phyloP scores from a whole-genome alignment of 2,888 invertebrate genomes.

The Carpatolechia fugitivella region DNA sequence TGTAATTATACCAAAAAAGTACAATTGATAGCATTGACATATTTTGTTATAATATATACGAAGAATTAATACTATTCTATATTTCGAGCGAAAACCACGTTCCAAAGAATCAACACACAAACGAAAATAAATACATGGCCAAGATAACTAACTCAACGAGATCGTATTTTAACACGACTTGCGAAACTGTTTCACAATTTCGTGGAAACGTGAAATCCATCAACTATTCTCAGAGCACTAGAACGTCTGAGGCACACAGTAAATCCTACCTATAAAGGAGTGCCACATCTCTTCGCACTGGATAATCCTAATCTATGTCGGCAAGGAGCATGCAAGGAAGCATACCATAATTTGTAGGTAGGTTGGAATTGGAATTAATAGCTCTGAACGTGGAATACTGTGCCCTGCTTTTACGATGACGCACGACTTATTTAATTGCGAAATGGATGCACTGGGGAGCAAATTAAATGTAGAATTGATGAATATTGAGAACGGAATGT shows the following conservation, averaged over 20 bases:
- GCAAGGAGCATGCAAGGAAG: slow-evolving; percentile 19
- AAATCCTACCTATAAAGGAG: slow-evolving; percentile 5
- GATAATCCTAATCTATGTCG: slow-evolving; percentile 31
- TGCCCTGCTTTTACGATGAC: neutral
- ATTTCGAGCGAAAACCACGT: too few species aligned
- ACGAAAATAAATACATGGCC: too few species aligned
- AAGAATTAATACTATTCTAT: too few species aligned
- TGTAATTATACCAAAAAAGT: too few species aligned
- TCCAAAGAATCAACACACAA: too few species aligned
- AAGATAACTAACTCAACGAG: too few species aligned
- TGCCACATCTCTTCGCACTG: neutral
- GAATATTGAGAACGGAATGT: neutral
- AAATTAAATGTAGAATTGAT: neutral
- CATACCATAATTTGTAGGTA: slow-evolving; percentile 33
- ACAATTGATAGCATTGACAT: too few species aligned
- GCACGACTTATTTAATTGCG: neutral
- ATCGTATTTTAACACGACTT: neutral
- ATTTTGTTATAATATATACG: too few species aligned
- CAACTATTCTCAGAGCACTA: neutral
- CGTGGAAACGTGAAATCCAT: neutral
- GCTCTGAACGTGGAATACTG: slow-evolving; percentile 27
- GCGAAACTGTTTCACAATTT: neutral
- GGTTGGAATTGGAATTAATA: slow-evolving; percentile 51
- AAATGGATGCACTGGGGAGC: neutral
- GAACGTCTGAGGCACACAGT: neutral